Percentiles rank a stretch among this genome's conserved stretches.
phyloP scores from a whole-genome alignment of 2,113 vertebrate genomes.

The Jaculus jaculus region DNA sequence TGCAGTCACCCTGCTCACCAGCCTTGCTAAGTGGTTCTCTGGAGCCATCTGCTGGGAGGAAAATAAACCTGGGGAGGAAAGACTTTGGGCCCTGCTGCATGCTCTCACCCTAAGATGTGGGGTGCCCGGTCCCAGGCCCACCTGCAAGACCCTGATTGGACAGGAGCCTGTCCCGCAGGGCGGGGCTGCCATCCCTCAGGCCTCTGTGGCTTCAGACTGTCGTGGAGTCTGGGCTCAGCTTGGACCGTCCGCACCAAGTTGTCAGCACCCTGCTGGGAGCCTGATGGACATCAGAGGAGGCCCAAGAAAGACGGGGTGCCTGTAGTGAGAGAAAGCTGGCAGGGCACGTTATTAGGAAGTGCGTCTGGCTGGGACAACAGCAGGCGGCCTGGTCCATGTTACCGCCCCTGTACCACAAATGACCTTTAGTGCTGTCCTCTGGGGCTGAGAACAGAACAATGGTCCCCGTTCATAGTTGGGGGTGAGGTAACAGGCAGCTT shows the following conservation, averaged over 20 bases:
- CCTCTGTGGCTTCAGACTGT: background rate
- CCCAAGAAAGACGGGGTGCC: background rate
- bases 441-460: background rate
- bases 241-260: background rate
- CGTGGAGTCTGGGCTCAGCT: background rate
- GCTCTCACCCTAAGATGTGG: background rate
- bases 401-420: background rate
- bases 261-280: background rate
- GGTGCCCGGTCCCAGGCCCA: background rate
- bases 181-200: background rate
- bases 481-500: background rate
- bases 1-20: background rate
- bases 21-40: background rate
- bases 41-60: constrained; percentile 41
- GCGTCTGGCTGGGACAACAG: background rate
- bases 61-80: background rate
- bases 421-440: background rate
- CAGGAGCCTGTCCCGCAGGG: background rate
- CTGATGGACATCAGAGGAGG: background rate
- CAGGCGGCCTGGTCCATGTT: background rate
- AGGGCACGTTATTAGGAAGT: background rate
- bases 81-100: background rate
- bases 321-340: background rate
- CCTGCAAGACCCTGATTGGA: background rate
- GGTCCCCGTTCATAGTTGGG: background rate